Percentiles rank a stretch among this genome's conserved stretches.
Evolutionary conservation across 2,797 vertebrate species (phyloP).

Genomic region (Cossypha dichroa): DNA sequence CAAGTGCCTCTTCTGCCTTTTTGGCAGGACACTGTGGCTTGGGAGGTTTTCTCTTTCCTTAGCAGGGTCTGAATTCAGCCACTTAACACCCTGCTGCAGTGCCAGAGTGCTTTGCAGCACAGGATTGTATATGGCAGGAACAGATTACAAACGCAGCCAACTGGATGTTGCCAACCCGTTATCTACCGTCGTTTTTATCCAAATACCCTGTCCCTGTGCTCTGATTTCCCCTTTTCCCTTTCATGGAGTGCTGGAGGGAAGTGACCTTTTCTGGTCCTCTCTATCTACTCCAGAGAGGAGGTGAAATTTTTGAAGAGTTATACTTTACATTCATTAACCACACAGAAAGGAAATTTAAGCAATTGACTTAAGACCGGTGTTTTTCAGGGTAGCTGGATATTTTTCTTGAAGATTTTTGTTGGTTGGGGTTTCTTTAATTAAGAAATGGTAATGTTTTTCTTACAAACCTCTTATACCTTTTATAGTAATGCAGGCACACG

Average conservation of each 20-base stretch:
- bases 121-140: neutral
- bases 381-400: neutral
- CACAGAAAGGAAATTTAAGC: neutral
- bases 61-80: neutral
- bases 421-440: neutral
- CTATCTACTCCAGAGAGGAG: neutral
- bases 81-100: neutral
- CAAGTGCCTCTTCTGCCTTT: neutral
- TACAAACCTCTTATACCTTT: neutral
- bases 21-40: neutral
- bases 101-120: neutral
- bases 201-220: neutral
- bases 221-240: neutral
- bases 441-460: neutral
- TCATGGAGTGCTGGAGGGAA: neutral
- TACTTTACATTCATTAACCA: neutral
- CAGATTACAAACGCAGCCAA: neutral
- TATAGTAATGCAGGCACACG: neutral
- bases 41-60: neutral
- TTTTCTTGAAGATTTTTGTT: neutral
- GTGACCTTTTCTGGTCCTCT: neutral
- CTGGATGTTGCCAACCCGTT: neutral
- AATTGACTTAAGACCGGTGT: neutral
- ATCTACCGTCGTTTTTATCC: neutral
- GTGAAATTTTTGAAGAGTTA: neutral